Evolutionary conservation across 2,888 invertebrate genomes (phyloP).

Genomic region (Spisula solida): DNA sequence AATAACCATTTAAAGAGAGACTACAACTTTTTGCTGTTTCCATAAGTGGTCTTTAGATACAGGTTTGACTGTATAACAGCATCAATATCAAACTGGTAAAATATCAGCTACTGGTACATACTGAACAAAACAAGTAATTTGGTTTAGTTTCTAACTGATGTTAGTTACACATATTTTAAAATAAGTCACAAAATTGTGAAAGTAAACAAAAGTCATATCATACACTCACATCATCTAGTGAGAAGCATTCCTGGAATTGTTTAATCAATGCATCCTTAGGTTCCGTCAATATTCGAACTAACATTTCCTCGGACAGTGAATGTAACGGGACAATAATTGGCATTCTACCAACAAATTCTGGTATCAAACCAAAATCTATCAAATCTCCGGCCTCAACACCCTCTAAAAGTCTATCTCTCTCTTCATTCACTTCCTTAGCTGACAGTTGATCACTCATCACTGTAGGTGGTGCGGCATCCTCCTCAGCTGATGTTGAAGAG

Average conservation of each 20-base stretch:
- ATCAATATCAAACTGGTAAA: too few species aligned
- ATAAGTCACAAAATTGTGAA: neutral
- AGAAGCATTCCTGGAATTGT: slow-evolving; percentile 75
- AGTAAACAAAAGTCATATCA: neutral
- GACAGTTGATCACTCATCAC: slow-evolving; percentile 27
- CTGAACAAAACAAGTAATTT: too few species aligned
- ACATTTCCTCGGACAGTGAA: slow-evolving; percentile 66
- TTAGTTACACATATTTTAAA: too few species aligned
- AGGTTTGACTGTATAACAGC: too few species aligned
- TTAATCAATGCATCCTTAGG: slow-evolving; percentile 76
- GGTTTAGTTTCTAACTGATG: too few species aligned
- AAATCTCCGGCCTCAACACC: slow-evolving; percentile 65
- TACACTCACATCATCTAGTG: slow-evolving; percentile 69
- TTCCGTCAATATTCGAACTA: slow-evolving; percentile 76
- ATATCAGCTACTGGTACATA: too few species aligned
- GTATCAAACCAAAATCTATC: slow-evolving; percentile 75
- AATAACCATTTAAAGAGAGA: too few species aligned
- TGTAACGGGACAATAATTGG: slow-evolving; percentile 74
- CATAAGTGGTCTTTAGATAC: too few species aligned
- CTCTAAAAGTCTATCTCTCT: slow-evolving; percentile 49
- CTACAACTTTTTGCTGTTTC: too few species aligned
- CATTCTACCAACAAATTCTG: slow-evolving; percentile 78
- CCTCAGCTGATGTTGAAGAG: neutral
- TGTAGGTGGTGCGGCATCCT: neutral
- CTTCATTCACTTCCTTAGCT: slow-evolving; percentile 46